Base-by-base conservation (phyloP, 2,797 vertebrate genomes). In the Anniella stebbinsi region DNA sequence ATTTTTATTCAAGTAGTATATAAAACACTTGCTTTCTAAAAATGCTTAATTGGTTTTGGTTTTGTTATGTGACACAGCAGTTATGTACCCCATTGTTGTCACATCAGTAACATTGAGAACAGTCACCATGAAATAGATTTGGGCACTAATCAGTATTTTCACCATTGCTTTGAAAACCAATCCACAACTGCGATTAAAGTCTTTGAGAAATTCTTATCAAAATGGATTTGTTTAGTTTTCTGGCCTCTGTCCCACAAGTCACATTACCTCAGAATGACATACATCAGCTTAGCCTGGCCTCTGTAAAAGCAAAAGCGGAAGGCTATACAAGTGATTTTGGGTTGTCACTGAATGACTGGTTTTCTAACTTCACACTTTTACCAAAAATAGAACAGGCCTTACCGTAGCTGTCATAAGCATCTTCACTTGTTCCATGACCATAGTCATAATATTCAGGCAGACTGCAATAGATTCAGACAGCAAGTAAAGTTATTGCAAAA, bases 381-480 rank as follows among this genome's bases (percentile, higher is more conserved):
- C 89, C 88, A 93, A 95, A 96, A 92, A 95, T 2, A 94, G 92
- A 96, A 93, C 90, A 90, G 83, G 89, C 90, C 98, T 98, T 98
- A 99, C 99, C 99, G 72, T 99, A 99, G 97, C 97, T 98, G 97
- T 98, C 98, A 95, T 99, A 99, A 96, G 98, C 96, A 90, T 99
- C 99, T 92, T 99, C 98, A 76, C 96, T 98, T 96, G 97, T 97
- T 96, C 98, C 97, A 1, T 98, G 98, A 97, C 98, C 97, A 1
- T 99, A 99, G 96, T 99, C 98, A 91, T 99, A 99, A 98, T 99
- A 99, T 92, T 99, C 99, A 96, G 98, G 98, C 96, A 98, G 97
- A 91, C 99, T 99, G 96, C 88, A 98, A 97, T 73, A 96, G 93
- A 97, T 94, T 90, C 89, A 97, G 93, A 97, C 51, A 97, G 91